Base-by-base conservation (phyloP, 2,888 invertebrate species). In the Andricus curvator region DNA sequence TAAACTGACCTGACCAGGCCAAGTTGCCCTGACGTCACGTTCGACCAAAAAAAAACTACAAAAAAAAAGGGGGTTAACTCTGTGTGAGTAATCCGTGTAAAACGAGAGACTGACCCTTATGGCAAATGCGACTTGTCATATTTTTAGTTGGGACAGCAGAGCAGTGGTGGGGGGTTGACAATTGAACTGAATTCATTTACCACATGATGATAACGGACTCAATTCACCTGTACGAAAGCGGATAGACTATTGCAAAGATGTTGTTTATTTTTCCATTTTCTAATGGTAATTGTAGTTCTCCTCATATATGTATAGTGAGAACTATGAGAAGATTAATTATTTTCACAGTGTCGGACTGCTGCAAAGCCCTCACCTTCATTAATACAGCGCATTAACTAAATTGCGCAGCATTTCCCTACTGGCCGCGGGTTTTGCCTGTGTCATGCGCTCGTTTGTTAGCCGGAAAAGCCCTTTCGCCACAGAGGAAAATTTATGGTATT, bases 401-500 rank as follows among this genome's bases (percentile, higher is more conserved):
- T 87, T 86, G 85, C 87, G 85, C 87, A 81, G 81, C 86, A 87
- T 85, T 86, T 86, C 82, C 81, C 79, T 74, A 66, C 74, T 76
- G 80, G 68, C 77, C 78, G 77, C 78, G 78, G 77, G 78, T 82
- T 82, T 82, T 65, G 79, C 81, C 62, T 81, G 81, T 80, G 80
- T 84, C 83, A 78, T 84, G 82, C 80, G 84, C 83, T 84, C 86
- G 86, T 88, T 88, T 82, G 86, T 84, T 86, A 86, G 85, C 85
- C 79, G 77, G 81, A 82, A 83, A 87, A 88, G 85, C 86, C 86
- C 83, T 88, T 89, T 88, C 86, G 82, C 86, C 87, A 81, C 78
- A 80, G 79, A 80, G 80, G 78, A 82, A 84, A 88, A 89, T 89
- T 89, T 89, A 89, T 88, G 85, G 84, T 85, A 82, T 87, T 86